phyloP scores from a whole-genome alignment of 2,113 vertebrate species.

The Phylloscopus trochilus region DNA sequence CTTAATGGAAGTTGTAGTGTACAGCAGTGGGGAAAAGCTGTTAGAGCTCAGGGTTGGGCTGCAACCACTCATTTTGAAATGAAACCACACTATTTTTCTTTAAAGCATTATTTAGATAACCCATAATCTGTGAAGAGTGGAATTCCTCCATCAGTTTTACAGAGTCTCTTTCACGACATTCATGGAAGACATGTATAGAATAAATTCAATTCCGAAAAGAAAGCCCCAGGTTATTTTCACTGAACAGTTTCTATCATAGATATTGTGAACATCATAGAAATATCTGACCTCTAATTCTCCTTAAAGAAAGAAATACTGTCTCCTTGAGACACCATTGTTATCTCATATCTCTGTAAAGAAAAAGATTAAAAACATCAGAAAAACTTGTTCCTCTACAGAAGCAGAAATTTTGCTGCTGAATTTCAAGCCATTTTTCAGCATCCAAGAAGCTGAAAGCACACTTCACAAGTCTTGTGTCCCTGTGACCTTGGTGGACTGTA shows the following conservation, averaged over 20 bases:
- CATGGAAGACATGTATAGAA: not conserved
- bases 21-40: not conserved
- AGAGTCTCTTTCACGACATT: not conserved
- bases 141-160: not conserved
- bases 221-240: not conserved
- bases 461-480: not conserved
- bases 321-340: conserved; percentile 2
- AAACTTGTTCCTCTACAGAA: not conserved
- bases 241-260: not conserved
- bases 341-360: not conserved
- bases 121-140: not conserved
- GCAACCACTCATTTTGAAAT: not conserved
- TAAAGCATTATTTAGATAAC: not conserved
- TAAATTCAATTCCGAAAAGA: not conserved
- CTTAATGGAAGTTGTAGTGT: not conserved
- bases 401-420: not conserved
- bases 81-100: not conserved
- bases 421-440: conserved; percentile 13
- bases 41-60: not conserved
- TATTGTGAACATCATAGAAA: not conserved
- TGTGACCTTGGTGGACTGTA: conserved; percentile 28
- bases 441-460: not conserved
- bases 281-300: conserved; percentile 31
- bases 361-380: not conserved
- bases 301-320: not conserved